Percentiles rank a stretch among this genome's conserved stretches.
These are phyloP conservation scores for Holacanthus passer DNA, from an alignment of 2,113 vertebrate genomes.

Conservation along the genomic window DNA sequence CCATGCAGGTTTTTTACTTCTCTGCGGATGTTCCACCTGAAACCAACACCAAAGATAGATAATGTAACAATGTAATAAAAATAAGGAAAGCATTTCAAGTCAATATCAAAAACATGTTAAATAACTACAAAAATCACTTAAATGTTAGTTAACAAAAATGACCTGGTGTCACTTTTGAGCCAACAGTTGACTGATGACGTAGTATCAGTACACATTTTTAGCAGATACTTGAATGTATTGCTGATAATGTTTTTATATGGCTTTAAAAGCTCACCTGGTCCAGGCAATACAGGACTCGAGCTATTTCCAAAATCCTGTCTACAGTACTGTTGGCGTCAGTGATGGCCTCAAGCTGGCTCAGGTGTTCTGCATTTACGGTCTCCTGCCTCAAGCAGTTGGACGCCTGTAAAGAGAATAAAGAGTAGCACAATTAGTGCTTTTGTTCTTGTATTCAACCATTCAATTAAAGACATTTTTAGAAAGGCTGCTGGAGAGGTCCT, in stretches of 20 bases:
- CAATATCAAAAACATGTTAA: background rate
- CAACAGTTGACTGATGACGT: background rate
- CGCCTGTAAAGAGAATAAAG: conserved; percentile 72
- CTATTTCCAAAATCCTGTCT: conserved; percentile 89
- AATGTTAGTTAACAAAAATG: background rate
- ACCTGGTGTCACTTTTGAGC: background rate
- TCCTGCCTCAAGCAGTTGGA: conserved; percentile 87
- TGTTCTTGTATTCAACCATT: conserved; percentile 1
- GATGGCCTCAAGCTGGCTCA: conserved; percentile 78
- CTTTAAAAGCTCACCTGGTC: conserved; percentile 88
- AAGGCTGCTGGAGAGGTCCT: background rate
- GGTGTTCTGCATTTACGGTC: conserved; percentile 85
- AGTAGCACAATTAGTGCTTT: background rate
- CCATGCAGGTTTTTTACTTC: conserved; percentile 90
- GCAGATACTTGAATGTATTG: background rate
- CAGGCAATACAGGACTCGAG: conserved; percentile 91
- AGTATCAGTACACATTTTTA: background rate
- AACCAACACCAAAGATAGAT: conserved; percentile 30
- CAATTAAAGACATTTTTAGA: background rate
- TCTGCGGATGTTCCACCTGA: conserved; percentile 93
- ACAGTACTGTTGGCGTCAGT: conserved; percentile 86
- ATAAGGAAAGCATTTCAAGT: background rate
- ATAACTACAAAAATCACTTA: background rate
- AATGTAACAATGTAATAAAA: background rate
- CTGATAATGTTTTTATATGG: background rate